Conservation (phyloP, 2,888 invertebrate genomes). For the Erannis defoliaria region DNA sequence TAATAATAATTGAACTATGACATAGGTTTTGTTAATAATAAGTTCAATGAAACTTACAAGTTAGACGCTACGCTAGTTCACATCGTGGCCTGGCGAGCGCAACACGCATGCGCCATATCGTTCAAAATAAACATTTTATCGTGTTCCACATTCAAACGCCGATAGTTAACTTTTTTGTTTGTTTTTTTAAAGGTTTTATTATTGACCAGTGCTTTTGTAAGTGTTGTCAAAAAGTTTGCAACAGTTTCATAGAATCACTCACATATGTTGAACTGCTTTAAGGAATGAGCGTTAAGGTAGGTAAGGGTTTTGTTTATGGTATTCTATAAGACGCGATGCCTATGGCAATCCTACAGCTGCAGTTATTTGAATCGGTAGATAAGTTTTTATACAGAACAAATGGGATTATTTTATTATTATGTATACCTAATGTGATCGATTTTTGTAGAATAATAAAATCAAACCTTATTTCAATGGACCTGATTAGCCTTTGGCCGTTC, state of each 20-base stretch:
- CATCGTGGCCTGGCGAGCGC: constrained; percentile 34
- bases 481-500: too few relatives aligned
- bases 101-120: constrained; percentile 48
- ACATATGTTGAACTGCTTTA: constrained; percentile 10
- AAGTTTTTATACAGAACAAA: too few relatives aligned
- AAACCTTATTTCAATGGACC: too few relatives aligned
- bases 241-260: not conserved
- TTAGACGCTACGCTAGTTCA: constrained; percentile 32
- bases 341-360: not conserved
- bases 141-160: constrained; percentile 25
- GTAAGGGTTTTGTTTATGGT: constrained; percentile 29
- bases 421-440: too few relatives aligned
- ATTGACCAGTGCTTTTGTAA: constrained; percentile 9
- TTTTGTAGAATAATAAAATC: too few relatives aligned
- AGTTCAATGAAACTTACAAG: constrained; percentile 26
- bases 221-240: constrained; percentile 2
- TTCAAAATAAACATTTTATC: constrained; percentile 10
- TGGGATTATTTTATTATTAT: too few relatives aligned
- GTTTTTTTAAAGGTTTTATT: constrained; percentile 6
- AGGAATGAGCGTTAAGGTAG: constrained; percentile 30
- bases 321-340: not conserved
- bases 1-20: not conserved
- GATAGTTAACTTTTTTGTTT: constrained; percentile 13
- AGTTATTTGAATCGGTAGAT: not conserved
- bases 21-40: constrained; percentile 3